A percentile compares a stretch with the other conserved stretches of the same genome.
Conservation (phyloP, 2,797 vertebrate species). For the Pachyuromys duprasi region DNA sequence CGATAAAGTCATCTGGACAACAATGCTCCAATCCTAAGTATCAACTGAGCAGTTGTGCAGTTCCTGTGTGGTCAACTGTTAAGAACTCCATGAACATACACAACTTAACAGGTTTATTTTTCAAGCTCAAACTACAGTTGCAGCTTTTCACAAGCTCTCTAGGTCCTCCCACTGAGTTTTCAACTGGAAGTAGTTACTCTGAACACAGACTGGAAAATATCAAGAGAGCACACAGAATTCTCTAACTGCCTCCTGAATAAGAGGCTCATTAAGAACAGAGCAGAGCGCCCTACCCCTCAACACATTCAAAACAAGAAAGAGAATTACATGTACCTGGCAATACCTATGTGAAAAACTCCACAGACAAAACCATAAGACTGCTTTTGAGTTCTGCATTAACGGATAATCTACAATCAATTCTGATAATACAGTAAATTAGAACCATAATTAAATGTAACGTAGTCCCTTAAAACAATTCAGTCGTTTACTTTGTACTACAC, state of each 20-base stretch:
- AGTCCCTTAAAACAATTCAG: not conserved
- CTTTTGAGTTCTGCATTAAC: constrained; percentile 9
- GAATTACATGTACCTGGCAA: not conserved
- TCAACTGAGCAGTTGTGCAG: not conserved
- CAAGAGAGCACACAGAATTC: constrained; percentile 50
- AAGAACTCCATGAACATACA: not conserved
- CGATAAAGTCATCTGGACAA: not conserved
- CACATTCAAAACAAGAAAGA: not conserved
- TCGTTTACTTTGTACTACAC: constrained; percentile 16
- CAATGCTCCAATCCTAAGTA: not conserved
- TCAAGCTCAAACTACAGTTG: not conserved
- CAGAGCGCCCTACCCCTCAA: not conserved
- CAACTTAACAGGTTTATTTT: not conserved
- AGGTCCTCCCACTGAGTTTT: not conserved
- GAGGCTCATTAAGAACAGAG: constrained; percentile 9
- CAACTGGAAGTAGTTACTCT: not conserved
- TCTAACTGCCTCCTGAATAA: constrained; percentile 29
- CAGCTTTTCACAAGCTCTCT: constrained; percentile 24
- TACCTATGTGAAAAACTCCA: not conserved
- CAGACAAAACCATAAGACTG: constrained; percentile 29
- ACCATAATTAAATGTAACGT: constrained; percentile 16
- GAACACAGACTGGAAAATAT: constrained; percentile 13
- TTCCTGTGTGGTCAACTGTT: not conserved
- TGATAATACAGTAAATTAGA: not conserved
- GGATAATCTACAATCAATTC: not conserved